These are phyloP conservation scores for Chaenocephalus aceratus DNA, from an alignment of 2,113 vertebrate species.

Conservation along the genomic window DNA sequence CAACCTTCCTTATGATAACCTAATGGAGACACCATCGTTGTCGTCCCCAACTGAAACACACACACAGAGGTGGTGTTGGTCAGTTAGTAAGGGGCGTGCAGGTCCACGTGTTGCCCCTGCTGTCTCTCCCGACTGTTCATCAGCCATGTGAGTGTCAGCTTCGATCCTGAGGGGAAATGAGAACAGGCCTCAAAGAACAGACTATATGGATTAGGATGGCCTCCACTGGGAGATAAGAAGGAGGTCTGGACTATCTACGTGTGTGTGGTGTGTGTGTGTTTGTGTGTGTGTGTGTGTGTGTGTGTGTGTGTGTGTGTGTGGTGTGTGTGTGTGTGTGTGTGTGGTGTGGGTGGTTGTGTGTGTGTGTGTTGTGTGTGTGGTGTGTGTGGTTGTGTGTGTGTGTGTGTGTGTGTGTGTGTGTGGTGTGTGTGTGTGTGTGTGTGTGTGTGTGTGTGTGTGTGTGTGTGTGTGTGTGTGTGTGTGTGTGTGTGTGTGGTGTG, in stretches of 20 bases:
- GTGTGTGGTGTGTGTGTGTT: too few relatives aligned
- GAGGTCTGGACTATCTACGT: background rate
- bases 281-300: too few relatives aligned
- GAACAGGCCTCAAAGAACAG: slow-evolving; percentile 67
- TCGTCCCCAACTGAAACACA: slow-evolving; percentile 19
- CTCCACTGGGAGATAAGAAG: slow-evolving; percentile 77
- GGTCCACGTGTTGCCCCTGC: slow-evolving; percentile 13
- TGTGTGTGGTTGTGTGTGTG: background rate
- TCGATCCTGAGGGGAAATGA: slow-evolving; percentile 76
- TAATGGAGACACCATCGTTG: slow-evolving; percentile 19
- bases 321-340: too few relatives aligned
- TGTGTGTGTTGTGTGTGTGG: background rate
- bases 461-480: background rate
- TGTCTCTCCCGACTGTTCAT: slow-evolving; percentile 55
- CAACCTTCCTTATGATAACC: slow-evolving; percentile 30
- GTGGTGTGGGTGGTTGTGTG: background rate
- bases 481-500: slow-evolving; percentile 2
- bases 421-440: too few relatives aligned
- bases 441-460: slow-evolving; percentile 15
- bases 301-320: background rate
- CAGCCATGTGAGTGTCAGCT: slow-evolving; percentile 58
- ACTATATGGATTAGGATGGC: slow-evolving; percentile 68
- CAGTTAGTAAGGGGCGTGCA: slow-evolving; percentile 22
- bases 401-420: background rate
- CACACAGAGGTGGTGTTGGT: slow-evolving; percentile 1